These are phyloP conservation scores for Rhinopomastus cyanomelas DNA, from an alignment of 2,113 vertebrate genomes.

Conservation along the genomic window DNA sequence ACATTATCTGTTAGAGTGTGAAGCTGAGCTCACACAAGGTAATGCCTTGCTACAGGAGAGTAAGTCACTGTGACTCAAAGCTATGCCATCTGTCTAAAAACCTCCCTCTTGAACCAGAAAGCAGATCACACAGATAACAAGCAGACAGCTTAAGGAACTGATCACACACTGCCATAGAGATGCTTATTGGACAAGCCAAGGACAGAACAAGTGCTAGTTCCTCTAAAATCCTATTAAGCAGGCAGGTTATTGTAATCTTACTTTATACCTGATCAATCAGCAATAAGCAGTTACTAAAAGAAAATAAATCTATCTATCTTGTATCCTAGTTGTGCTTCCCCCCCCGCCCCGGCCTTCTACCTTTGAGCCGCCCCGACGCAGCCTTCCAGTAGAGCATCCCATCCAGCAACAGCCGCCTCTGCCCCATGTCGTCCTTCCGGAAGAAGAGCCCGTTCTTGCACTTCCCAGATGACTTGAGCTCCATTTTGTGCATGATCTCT, in stretches of 20 bases:
- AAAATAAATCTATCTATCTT: background rate
- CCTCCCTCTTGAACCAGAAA: constrained; percentile 37
- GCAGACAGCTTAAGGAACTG: constrained; percentile 41
- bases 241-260: background rate
- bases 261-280: constrained; percentile 33
- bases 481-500: constrained; percentile 87
- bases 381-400: constrained; percentile 91
- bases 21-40: constrained; percentile 24
- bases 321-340: background rate
- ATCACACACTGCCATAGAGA: constrained; percentile 8
- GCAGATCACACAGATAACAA: constrained; percentile 51
- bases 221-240: constrained; percentile 51
- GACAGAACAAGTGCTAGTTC: constrained; percentile 65
- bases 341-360: constrained; percentile 60
- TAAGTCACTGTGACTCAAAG: constrained; percentile 47
- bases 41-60: constrained; percentile 48
- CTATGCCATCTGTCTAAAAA: constrained; percentile 44
- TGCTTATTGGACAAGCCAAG: constrained; percentile 59
- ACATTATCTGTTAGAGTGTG: constrained; percentile 19
- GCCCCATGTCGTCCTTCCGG: constrained; percentile 85
- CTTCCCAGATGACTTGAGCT: constrained; percentile 86
- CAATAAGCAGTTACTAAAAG: constrained; percentile 37
- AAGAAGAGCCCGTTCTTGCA: constrained; percentile 88
- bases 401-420: constrained; percentile 80
- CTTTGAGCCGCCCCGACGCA: constrained; percentile 90